Percentiles rank a stretch among this genome's conserved stretches.
Evolutionary conservation across 2,888 invertebrate species (phyloP).

Genomic region (Dicranocentrus wangi): DNA sequence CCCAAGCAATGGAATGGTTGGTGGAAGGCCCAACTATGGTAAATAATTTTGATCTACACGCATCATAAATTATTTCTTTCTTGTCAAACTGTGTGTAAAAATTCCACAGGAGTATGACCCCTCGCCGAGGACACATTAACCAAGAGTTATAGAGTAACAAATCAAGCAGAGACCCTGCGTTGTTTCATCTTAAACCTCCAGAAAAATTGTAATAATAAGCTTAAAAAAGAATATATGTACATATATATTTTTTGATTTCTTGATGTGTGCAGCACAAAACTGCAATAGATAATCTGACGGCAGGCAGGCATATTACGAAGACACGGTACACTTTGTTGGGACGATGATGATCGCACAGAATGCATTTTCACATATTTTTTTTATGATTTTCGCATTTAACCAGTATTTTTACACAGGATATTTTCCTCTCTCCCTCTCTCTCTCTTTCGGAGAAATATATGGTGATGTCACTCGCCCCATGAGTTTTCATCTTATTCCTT

Average conservation of each 20-base stretch:
- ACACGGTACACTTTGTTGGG: too few species aligned
- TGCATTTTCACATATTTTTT: too few species aligned
- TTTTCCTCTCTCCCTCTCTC: too few species aligned
- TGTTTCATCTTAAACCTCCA: slow-evolving; percentile 13
- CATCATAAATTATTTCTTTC: slow-evolving; percentile 62
- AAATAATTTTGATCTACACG: slow-evolving; percentile 62
- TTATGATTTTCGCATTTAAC: too few species aligned
- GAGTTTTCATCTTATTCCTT: too few species aligned
- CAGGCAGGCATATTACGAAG: too few species aligned
- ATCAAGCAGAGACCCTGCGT: slow-evolving; percentile 29
- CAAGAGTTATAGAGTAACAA: slow-evolving; percentile 59
- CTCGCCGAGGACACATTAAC: slow-evolving; percentile 62
- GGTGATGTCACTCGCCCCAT: too few species aligned
- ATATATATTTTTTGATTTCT: slow-evolving; percentile 21
- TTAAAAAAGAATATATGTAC: too few species aligned
- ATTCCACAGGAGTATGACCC: slow-evolving; percentile 59
- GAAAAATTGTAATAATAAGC: slow-evolving; percentile 12
- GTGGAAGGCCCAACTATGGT: slow-evolving; percentile 41
- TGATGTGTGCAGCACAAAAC: background rate
- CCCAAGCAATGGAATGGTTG: background rate
- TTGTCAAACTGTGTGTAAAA: slow-evolving; percentile 63
- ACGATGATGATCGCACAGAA: too few species aligned
- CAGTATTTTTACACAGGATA: too few species aligned
- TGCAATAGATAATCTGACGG: too few species aligned
- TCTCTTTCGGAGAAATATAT: too few species aligned